A percentile compares a stretch with the other conserved stretches of the same genome.
These are phyloP conservation scores for Zonotrichia leucophrys DNA, from an alignment of 2,113 vertebrate genomes.

Conservation along the genomic window DNA sequence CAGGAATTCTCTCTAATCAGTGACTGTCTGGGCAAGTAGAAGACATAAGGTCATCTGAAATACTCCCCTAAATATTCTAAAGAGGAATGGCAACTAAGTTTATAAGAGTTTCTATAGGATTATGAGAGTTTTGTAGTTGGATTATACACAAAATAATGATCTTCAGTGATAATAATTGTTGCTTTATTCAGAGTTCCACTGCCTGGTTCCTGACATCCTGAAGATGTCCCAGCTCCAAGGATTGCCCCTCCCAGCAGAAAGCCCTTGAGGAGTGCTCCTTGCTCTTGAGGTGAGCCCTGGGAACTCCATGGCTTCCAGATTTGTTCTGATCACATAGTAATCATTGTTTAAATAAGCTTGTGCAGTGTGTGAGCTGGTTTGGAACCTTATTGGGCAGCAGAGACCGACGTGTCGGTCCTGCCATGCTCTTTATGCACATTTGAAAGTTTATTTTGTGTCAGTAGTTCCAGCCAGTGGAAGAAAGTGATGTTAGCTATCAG, in stretches of 20 bases:
- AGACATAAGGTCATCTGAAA: background rate
- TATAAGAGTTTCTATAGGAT: background rate
- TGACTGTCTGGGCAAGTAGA: background rate
- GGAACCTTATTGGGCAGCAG: background rate
- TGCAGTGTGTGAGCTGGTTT: background rate
- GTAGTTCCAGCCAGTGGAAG: background rate
- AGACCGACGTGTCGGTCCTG: background rate
- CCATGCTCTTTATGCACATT: background rate
- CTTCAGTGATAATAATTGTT: background rate
- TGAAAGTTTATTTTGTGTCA: background rate
- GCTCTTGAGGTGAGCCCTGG: background rate
- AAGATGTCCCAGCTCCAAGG: fast-evolving
- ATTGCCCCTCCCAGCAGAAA: background rate
- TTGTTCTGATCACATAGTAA: background rate
- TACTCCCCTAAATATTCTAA: background rate
- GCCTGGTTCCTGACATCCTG: fast-evolving
- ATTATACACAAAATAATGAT: background rate
- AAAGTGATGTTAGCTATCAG: background rate
- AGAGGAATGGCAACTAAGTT: background rate
- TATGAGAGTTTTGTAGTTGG: background rate
- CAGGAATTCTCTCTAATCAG: background rate
- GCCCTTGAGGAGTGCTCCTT: background rate
- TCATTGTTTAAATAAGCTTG: background rate
- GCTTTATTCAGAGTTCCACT: background rate
- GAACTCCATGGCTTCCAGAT: background rate